Evolutionary conservation across 2,888 invertebrate genomes (phyloP).

Genomic region (Colostygia pectinataria): DNA sequence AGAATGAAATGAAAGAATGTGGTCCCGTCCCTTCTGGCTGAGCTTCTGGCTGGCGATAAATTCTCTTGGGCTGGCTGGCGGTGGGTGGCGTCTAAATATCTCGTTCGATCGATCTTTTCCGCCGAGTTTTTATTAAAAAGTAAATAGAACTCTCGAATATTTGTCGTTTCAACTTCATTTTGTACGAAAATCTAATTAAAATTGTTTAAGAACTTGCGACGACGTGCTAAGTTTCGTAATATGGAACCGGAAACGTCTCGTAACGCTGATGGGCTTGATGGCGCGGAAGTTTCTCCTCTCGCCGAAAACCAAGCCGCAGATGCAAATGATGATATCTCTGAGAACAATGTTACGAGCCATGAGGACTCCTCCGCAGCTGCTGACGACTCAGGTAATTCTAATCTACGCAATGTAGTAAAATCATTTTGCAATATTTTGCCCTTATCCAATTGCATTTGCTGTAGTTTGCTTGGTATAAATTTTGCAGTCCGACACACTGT

Average conservation of each 20-base stretch:
- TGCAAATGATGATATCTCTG: constrained; percentile 59
- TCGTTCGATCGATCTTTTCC: too few species aligned
- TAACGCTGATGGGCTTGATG: constrained; percentile 69
- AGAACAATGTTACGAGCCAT: constrained; percentile 63
- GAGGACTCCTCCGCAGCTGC: constrained; percentile 56
- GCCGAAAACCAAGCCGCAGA: constrained; percentile 65
- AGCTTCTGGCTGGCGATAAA: too few species aligned
- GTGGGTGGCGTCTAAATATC: too few species aligned
- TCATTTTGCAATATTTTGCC: not conserved
- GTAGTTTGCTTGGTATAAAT: too few species aligned
- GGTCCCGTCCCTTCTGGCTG: too few species aligned
- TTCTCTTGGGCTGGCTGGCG: too few species aligned
- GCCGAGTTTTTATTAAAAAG: not conserved
- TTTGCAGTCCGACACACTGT: not conserved
- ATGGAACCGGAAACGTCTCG: constrained; percentile 75
- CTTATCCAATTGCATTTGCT: too few species aligned
- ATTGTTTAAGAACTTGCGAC: constrained; percentile 38
- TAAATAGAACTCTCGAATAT: constrained; percentile 36
- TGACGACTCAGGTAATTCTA: constrained; percentile 67
- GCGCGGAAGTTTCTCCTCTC: constrained; percentile 76
- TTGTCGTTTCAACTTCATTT: constrained; percentile 39
- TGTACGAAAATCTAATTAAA: constrained; percentile 57
- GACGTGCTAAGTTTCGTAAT: constrained; percentile 33
- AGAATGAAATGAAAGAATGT: too few species aligned
- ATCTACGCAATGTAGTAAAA: not conserved